Percentiles rank a stretch among this genome's conserved stretches.
Evolutionary conservation across 2,888 invertebrate species (phyloP).

Genomic region (Dicyrtomina minuta): DNA sequence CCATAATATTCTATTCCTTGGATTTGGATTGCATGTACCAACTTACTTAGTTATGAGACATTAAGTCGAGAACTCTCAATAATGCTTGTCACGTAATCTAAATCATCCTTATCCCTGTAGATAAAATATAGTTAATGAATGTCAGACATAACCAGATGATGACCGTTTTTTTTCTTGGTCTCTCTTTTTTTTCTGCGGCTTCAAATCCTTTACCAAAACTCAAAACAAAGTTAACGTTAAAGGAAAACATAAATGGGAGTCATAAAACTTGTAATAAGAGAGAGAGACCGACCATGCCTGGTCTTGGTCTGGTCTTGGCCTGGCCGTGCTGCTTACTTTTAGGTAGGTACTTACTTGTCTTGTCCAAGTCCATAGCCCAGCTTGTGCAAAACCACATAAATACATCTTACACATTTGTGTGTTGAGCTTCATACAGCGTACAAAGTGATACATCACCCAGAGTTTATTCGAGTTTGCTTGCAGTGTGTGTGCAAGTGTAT

Average conservation of each 20-base stretch:
- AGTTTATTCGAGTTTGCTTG: no score
- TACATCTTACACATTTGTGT: not conserved
- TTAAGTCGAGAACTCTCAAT: constrained; percentile 18
- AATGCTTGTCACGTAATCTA: constrained; percentile 29
- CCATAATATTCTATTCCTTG: no score
- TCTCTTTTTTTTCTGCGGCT: not conserved
- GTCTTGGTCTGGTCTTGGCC: not conserved
- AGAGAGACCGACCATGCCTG: not conserved
- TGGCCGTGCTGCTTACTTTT: not conserved
- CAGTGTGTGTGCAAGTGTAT: no score
- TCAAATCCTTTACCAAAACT: not conserved
- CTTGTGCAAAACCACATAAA: not conserved
- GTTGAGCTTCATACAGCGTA: no score
- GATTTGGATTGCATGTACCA: no score
- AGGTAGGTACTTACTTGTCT: no score
- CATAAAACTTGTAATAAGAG: constrained; percentile 11
- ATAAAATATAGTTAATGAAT: constrained; percentile 27
- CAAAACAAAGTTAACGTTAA: not conserved
- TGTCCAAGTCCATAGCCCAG: not conserved
- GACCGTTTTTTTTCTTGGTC: constrained; percentile 8
- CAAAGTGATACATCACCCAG: no score
- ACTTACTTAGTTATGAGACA: not conserved
- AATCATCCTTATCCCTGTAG: constrained; percentile 19
- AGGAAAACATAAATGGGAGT: constrained; percentile 4
- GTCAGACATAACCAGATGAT: constrained; percentile 19